Evolutionary conservation across 1,140 invertebrate genomes (phyloP), one percentile per base, ranked within the genome.

Genomic region (Procambarus virginalis): DNA sequence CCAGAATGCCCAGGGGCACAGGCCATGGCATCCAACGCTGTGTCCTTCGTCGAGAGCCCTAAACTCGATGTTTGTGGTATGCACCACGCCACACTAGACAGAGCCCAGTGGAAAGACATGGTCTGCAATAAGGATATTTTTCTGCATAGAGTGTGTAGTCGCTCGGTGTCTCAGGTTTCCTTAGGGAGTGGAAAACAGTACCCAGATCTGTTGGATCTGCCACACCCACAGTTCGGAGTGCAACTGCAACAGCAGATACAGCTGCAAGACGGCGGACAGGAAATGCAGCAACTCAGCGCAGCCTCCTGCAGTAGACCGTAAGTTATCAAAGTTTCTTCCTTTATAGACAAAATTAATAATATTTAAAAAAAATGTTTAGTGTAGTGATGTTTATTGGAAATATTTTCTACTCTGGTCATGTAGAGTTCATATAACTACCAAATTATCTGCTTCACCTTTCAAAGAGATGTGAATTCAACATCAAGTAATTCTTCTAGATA

Each of bases 161-260:
- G 87, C 22, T 83, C 87, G 14, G 81, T 77, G 48, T 84, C 87
- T 14, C 87, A 89, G 75, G 81, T 84, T 22, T 89, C 87, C 17
- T 34, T 89, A 9, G 55, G 77, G n/a, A 84, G 81, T n/a, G 48
- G 68, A 4, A 77, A 68, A n/a, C 87, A 83, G 45, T 89, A 89
- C 60, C 87, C 87, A 22, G 87, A 89, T 46, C 87, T 89, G 12
- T 75, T 89, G 75, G 87, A 89, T 46, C 87, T 89, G 87, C 87
- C 87, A 9, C 68, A 80, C 17, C 78, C 80, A 2, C 80, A 79
- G 80, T 34, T 82, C 12, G 80, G 70, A 12, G 51, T 76, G 55
- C 84, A 75, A 34, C 84, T 86, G 3, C 84, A 86, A 49, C 84
- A 86, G 12, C 84, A 86, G 14, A 34, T 86, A 20, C 70, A 22